Conservation (phyloP, 2,888 invertebrate genomes). For the Clusia tigrina region DNA sequence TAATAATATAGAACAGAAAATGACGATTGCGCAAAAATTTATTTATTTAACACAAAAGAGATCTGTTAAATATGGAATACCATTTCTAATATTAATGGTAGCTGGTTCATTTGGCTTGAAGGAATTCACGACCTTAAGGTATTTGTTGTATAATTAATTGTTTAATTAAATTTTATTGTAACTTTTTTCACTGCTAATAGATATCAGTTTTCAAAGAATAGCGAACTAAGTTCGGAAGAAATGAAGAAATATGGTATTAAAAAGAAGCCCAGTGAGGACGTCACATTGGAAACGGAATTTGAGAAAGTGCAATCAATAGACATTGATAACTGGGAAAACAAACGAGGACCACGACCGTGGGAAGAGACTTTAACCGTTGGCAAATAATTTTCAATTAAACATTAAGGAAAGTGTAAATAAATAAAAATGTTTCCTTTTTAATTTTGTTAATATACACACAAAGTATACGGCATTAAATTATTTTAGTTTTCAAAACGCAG, state of each 20-base stretch:
- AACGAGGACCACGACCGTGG: slow-evolving; percentile 87
- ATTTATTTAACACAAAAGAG: slow-evolving; percentile 50
- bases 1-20: slow-evolving; percentile 26
- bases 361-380: slow-evolving; percentile 67
- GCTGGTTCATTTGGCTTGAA: slow-evolving; percentile 80
- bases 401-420: slow-evolving; percentile 47
- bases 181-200: too few species aligned
- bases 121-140: slow-evolving; percentile 80
- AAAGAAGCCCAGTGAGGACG: slow-evolving; percentile 73
- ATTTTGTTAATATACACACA: too few species aligned
- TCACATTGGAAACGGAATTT: slow-evolving; percentile 78
- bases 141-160: slow-evolving; percentile 34
- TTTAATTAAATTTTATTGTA: neutral
- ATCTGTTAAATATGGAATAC: slow-evolving; percentile 72
- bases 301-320: slow-evolving; percentile 77
- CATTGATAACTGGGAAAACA: slow-evolving; percentile 85
- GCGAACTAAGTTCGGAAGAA: slow-evolving; percentile 71
- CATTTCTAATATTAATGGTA: slow-evolving; percentile 76
- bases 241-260: slow-evolving; percentile 73
- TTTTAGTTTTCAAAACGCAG: too few species aligned
- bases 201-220: slow-evolving; percentile 70
- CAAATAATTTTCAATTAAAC: slow-evolving; percentile 38
- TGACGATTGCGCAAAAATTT: slow-evolving; percentile 50
- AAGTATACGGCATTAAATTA: too few species aligned
- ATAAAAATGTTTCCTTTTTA: too few species aligned